Base-by-base conservation (phyloP, 2,797 vertebrate species). In the Anguilla marmorata region DNA sequence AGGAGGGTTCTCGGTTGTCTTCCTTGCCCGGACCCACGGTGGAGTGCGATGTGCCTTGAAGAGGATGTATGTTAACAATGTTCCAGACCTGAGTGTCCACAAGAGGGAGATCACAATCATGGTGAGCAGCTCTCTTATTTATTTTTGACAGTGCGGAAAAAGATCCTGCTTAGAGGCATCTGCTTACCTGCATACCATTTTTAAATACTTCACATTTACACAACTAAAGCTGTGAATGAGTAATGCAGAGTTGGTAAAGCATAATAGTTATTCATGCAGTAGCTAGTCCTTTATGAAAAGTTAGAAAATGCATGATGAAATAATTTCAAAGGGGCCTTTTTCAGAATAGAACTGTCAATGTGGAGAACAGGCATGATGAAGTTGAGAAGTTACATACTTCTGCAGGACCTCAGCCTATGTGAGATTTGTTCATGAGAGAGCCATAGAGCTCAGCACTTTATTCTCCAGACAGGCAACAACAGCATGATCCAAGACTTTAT, bases 1-100 rank as follows among this genome's bases (percentile, higher is more conserved):
- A 99, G 98, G 98, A 90, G 98, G 98, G 21, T 99, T 99, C 92
- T 99, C 98, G 0, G 98, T 98, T 1, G 98, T 99, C 91, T 99
- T 99, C 63, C 93, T 99, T 90, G 98, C 97, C 21, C 97, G 98
- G 0, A 97, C 96, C 0, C 96, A 98, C 85, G 95, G 97, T 6
- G 98, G 98, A 19, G 88, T 96, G 0, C 97, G 97, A 72, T 98
- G 97, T 16, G 98, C 98, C 0, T 96, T 99, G 89, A 99, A 99
- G 89, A 95, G 98, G 90, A 99, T 99, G 98, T 99, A 97, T 66
- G 98, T 99, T 85, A 99, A 99, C 93, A 99, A 97, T 0, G 92
- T 97, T 87, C 92, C 96, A 0, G 98, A 99, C 92, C 96, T 99
- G 91, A 99, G 96, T 86, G 93, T 98, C 91, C 99, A 98, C 95